A percentile compares a stretch with the other conserved stretches of the same genome.
These are phyloP conservation scores for Lepidothrix coronata DNA, from an alignment of 2,113 vertebrate species.

Conservation along the genomic window DNA sequence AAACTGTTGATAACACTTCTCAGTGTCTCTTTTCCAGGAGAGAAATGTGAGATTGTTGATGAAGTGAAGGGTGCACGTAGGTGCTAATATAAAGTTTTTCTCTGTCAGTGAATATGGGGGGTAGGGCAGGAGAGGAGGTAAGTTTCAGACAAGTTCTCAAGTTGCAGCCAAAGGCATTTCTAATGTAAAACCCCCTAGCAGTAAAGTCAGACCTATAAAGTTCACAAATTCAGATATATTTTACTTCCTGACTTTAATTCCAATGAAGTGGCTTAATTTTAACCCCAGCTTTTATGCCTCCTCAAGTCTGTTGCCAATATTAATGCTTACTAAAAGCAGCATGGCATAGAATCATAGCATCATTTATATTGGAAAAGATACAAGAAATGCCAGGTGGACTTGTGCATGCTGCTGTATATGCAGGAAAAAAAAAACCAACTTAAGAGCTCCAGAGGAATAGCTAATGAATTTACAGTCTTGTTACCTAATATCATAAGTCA, in stretches of 20 bases:
- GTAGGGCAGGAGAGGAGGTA: background rate
- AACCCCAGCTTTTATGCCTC: background rate
- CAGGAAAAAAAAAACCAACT: background rate
- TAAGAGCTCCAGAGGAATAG: background rate
- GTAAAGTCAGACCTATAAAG: slow-evolving; percentile 27
- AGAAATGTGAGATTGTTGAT: background rate
- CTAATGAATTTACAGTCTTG: background rate
- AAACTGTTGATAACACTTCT: slow-evolving; percentile 7
- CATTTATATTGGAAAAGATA: background rate
- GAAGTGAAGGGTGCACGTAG: background rate
- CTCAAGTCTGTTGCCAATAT: background rate
- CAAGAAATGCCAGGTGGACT: background rate
- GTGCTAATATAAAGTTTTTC: slow-evolving; percentile 38
- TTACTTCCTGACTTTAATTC: background rate
- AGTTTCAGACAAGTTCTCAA: slow-evolving; percentile 8
- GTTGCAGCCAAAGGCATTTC: slow-evolving; percentile 45
- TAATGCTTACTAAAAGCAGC: background rate
- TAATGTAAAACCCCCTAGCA: background rate
- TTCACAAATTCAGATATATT: background rate
- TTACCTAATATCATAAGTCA: background rate
- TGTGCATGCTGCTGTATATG: background rate
- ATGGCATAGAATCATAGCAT: background rate
- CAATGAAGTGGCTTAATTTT: background rate
- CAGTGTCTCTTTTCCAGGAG: slow-evolving; percentile 12
- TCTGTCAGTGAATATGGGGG: background rate